Evolutionary conservation across 2,888 invertebrate species (phyloP), one percentile per base, ranked within the genome.

Genomic region (Plagodis dolabraria): DNA sequence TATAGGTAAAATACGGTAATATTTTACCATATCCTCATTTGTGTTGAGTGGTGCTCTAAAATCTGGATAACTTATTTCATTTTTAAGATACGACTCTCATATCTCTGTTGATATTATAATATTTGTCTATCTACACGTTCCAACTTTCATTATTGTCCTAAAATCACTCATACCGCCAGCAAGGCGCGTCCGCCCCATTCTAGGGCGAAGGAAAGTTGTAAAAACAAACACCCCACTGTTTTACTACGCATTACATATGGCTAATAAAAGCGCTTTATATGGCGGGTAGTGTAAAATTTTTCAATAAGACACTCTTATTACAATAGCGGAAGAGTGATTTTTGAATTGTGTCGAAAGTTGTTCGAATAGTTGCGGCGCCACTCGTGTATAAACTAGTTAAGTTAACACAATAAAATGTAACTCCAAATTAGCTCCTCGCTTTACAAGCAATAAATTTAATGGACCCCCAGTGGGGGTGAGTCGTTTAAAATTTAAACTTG

Each of bases 371-470:
- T 86, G 79, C 71, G 82, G 84, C 80, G 87, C 74, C 78, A 78
- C 80, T 80, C 80, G 71, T 74, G 70, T 74, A 75, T 86, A 83
- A 86, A 85, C 80, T 86, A 86, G 87, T 89, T 88, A 87, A 81
- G 83, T 82, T 86, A 89, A 91, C 87, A 89, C 86, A 90, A 91
- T 92, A 91, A 90, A 92, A 87, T 80, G 86, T 83, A 82, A 86
- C 89, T 89, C 83, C 80, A 88, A 91, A 92, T 92, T 92, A 92
- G 90, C 91, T 88, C 74, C 85, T 87, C 91, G 89, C 86, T 91
- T 92, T 92, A 91, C 91, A 89, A 87, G 87, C 87, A 91, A 90
- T 91, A 89, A 91, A 91, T 89, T 87, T 89, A 90, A 91, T 89
- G 83, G 88, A 82, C 86, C 77, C 78, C 80, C 74, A 68, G 74